Percentiles rank a stretch among this genome's conserved stretches.
Conservation (phyloP, 92 coral and sea anemone species). For the Desmophyllum pertusum region DNA sequence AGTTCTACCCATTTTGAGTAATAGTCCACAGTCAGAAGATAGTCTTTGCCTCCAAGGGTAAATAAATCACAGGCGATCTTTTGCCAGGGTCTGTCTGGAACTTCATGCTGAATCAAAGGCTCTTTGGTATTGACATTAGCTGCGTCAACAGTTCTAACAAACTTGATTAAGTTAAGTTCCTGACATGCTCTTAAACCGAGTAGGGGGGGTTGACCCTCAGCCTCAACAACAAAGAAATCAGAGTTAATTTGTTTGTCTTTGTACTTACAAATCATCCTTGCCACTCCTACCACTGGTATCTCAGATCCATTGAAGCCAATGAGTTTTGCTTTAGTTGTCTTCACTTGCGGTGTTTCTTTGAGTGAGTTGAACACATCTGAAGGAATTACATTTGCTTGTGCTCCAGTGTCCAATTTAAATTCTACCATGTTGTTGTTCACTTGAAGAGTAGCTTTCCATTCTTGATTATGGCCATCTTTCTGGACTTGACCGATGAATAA, state of each 20-base stretch:
- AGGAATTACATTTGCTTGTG: neutral
- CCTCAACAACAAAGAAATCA: slow-evolving; percentile 22
- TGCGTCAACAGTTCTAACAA: slow-evolving; percentile 17
- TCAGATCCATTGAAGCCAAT: too few species aligned
- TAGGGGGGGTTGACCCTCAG: slow-evolving; percentile 12
- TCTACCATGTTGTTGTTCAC: too few species aligned
- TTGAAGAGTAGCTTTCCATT: too few species aligned
- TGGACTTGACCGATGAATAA: too few species aligned
- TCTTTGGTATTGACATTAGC: slow-evolving; percentile 3
- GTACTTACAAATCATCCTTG: too few species aligned
- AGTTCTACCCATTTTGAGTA: neutral
- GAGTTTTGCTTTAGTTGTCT: neutral
- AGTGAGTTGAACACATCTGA: neutral
- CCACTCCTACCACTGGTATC: too few species aligned
- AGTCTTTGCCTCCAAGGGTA: slow-evolving; percentile 16
- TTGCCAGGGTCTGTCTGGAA: too few species aligned
- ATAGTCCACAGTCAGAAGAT: neutral
- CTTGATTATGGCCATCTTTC: too few species aligned
- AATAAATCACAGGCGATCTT: neutral
- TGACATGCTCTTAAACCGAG: neutral
- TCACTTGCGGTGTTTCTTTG: neutral
- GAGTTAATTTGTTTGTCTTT: too few species aligned
- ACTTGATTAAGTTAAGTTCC: neutral
- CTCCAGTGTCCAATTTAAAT: too few species aligned
- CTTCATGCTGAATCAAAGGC: too few species aligned